Evolutionary conservation across 2,888 invertebrate genomes (phyloP).

Genomic region (Cepaea hortensis): DNA sequence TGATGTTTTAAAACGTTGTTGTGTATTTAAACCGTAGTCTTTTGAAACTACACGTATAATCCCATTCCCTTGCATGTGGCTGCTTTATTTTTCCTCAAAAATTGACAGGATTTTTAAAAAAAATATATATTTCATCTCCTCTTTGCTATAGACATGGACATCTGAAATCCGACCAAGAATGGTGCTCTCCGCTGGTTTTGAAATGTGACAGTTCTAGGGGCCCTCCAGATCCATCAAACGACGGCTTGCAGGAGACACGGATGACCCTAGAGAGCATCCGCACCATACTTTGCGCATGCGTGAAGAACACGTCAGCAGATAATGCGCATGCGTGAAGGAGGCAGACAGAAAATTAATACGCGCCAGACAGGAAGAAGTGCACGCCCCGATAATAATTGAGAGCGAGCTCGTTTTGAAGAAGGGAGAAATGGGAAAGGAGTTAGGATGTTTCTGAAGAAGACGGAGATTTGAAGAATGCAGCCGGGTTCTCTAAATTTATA

Average conservation of each 20-base stretch:
- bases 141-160: too few species aligned
- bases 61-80: too few species aligned
- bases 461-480: not conserved
- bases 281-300: conserved; percentile 24
- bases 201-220: conserved; percentile 13
- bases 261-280: conserved; percentile 17
- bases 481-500: not conserved
- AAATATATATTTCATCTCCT: too few species aligned
- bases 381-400: conserved; percentile 20
- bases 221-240: conserved; percentile 27
- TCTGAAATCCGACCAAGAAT: not conserved
- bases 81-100: too few species aligned
- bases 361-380: conserved; percentile 37
- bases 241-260: conserved; percentile 24
- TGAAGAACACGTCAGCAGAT: conserved; percentile 22
- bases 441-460: not conserved
- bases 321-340: conserved; percentile 33
- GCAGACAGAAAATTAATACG: conserved; percentile 41
- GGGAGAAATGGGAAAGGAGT: not conserved
- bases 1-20: too few species aligned
- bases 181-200: conserved; percentile 15
- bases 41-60: too few species aligned
- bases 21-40: too few species aligned
- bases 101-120: too few species aligned
- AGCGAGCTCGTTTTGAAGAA: not conserved